Evolutionary conservation across 1,140 invertebrate species (phyloP).

Genomic region (Drosophila tristis): DNA sequence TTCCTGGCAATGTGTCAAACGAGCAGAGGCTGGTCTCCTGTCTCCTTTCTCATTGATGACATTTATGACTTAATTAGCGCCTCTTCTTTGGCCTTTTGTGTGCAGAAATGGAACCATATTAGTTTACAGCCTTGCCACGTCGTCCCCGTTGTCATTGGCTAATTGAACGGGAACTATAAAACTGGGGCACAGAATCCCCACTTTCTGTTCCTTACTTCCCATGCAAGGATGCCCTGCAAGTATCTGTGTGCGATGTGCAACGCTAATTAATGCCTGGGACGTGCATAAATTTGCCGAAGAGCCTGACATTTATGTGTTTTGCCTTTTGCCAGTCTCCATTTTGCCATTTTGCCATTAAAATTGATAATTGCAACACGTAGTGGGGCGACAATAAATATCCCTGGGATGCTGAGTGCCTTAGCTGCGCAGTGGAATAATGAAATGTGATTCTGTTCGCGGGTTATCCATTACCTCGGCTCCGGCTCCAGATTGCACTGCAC

Average conservation of each 20-base stretch:
- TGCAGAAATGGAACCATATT: slow-evolving; percentile 45
- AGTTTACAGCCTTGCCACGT: slow-evolving; percentile 47
- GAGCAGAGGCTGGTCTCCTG: background rate
- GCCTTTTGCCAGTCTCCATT: slow-evolving; percentile 25
- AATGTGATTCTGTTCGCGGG: slow-evolving; percentile 22
- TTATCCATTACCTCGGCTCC: slow-evolving; percentile 54
- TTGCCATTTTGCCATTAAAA: slow-evolving; percentile 63
- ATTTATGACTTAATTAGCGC: slow-evolving; percentile 76
- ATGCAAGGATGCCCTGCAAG: slow-evolving; percentile 12
- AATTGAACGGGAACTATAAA: slow-evolving; percentile 54
- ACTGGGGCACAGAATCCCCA: background rate
- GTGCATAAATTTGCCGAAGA: slow-evolving; percentile 75
- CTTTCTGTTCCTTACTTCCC: background rate
- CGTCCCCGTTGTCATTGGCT: slow-evolving; percentile 15
- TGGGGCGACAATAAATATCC: slow-evolving; percentile 42
- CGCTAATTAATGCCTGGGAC: slow-evolving; percentile 73
- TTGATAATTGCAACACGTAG: slow-evolving; percentile 76
- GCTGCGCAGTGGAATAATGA: slow-evolving; percentile 16
- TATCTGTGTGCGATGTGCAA: slow-evolving; percentile 41
- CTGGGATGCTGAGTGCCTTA: background rate
- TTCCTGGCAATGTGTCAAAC: slow-evolving; percentile 8
- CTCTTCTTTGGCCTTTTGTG: slow-evolving; percentile 17
- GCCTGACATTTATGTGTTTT: slow-evolving; percentile 69
- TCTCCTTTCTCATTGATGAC: slow-evolving; percentile 47
- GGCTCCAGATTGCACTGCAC: slow-evolving; percentile 77